Base-by-base conservation (phyloP, 2,113 vertebrate species). In the Vidua macroura region DNA sequence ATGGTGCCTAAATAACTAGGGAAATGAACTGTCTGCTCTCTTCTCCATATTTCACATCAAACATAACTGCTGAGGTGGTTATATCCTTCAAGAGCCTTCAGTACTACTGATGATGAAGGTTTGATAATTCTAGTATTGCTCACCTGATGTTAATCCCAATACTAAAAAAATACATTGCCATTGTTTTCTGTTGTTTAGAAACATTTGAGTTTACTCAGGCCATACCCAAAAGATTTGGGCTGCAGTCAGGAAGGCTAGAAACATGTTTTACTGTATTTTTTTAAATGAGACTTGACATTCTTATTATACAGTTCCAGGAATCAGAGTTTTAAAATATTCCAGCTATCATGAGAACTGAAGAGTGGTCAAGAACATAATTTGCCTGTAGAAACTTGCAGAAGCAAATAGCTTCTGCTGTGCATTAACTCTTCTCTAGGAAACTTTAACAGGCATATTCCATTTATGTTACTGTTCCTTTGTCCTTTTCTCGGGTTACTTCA, bases 21-120 rank as follows among this genome's bases (percentile, higher is more conserved):
- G 86, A 90, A 93, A 93, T 81, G 86, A 94, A 88, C 87, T 46
- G 69, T 37, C 80, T 94, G 73, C 59, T 93, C 66, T 87, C 44
- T 60, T 83, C 63, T 95, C 31, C 37, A 72, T 66, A 44, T 37
- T 93, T 88, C 73, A 92, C 55, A 76, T 85, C 89, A 76, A 84
- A 92, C 18, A 0, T 63, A 94, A 82, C 83, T 93, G 86, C 88
- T 90, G 86, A 96, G 80, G 68, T 11, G 3, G 73, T 86, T 88
- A 94, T 90, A 90, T 85, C 51, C 79, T 86, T 86, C 81, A 72
- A 75, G 56, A 86, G 53, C 55, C 85, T 92, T 92, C 39, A 90
- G 53, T 24, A 35, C 27, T 70, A 74, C 44, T 78, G 60, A 86
- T 83, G 64, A 60, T 12, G 11, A 74, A 66, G 72, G 60, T 86